A percentile compares a stretch with the other conserved stretches of the same genome.
These are phyloP conservation scores for Ylistrum balloti DNA, from an alignment of 1,140 invertebrate species.

Conservation along the genomic window DNA sequence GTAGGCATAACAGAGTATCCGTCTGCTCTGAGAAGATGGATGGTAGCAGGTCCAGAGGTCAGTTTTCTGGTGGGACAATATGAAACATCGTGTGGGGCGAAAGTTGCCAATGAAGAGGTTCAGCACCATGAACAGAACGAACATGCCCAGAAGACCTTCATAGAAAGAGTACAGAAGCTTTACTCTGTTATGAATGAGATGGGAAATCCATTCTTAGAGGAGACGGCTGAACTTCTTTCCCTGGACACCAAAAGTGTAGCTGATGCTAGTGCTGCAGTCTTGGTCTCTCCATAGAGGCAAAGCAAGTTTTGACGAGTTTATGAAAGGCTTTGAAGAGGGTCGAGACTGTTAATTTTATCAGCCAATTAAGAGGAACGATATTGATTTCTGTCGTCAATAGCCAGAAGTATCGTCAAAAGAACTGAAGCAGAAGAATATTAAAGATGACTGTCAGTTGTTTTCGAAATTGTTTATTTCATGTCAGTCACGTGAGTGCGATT, in stretches of 20 bases:
- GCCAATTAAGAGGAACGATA: conserved; percentile 23
- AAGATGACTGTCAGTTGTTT: conserved; percentile 51
- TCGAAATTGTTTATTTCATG: conserved; percentile 57
- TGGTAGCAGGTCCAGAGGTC: conserved; percentile 43
- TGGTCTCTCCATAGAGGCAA: background rate
- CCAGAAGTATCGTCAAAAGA: conserved; percentile 38
- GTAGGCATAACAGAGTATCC: background rate
- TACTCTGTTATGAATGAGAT: conserved; percentile 27
- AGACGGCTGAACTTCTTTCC: background rate
- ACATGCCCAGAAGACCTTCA: background rate
- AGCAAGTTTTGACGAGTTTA: too few relatives aligned
- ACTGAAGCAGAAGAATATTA: background rate
- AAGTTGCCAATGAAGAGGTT: background rate
- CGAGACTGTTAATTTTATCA: background rate
- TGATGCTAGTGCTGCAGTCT: background rate
- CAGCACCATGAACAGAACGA: background rate
- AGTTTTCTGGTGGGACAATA: background rate
- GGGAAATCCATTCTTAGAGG: conserved; percentile 46
- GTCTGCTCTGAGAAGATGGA: conserved; percentile 30
- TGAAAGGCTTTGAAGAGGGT: background rate
- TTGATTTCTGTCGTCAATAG: background rate
- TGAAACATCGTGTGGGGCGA: background rate
- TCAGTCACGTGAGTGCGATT: conserved; percentile 52
- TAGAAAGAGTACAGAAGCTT: conserved; percentile 31
- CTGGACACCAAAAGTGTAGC: conserved; percentile 46